Evolutionary conservation across 2,113 vertebrate species (phyloP), one percentile per base, ranked within the genome.

Genomic region (Microcebus jonahi): DNA sequence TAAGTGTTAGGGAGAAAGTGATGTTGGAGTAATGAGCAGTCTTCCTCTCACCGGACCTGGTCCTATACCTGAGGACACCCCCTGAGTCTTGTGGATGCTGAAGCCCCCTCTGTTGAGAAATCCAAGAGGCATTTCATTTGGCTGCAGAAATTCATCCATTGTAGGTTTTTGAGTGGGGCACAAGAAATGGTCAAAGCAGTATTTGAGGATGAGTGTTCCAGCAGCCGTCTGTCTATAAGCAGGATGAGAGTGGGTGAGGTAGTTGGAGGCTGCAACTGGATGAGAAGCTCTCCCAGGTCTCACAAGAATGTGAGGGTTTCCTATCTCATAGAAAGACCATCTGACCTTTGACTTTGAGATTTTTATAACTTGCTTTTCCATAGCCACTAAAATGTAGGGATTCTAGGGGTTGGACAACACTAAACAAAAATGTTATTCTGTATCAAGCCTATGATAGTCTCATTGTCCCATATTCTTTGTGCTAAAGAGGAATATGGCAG

Each of bases 21-120:
- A 63, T 2, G 0, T 1, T 8, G 2, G 71, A 50, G 6, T 36
- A 23, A 1, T 2, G 27, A 86, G 2, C 55, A 6, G 3, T 3
- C 34, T 79, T 13, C 7, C 9, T 11, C 25, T 6, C 27, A 8
- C 12, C 13, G 0, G 71, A 29, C 5, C 1, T 48, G 53, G 15
- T 36, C 17, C 20, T 29, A 31, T 23, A 6, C 7, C n/a, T 1
- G 8, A 86, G 59, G 57, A 29, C 13, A 25, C 50, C 6, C 21
- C 17, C 55, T 27, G 63, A 36, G 23, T 50, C n/a, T 1, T 8
- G 8, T 45, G 10, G 70, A 20, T 12, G 9, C n/a, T 39, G 85
- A 27, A 8, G 59, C 55, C 48, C 12, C 42, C 65, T 59, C 48
- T 20, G 50, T 53, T 53, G 77, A 90, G 71, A 85, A 90, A 77